Evolutionary conservation across 2,888 invertebrate genomes (phyloP).

Genomic region (Perithous albicinctus): DNA sequence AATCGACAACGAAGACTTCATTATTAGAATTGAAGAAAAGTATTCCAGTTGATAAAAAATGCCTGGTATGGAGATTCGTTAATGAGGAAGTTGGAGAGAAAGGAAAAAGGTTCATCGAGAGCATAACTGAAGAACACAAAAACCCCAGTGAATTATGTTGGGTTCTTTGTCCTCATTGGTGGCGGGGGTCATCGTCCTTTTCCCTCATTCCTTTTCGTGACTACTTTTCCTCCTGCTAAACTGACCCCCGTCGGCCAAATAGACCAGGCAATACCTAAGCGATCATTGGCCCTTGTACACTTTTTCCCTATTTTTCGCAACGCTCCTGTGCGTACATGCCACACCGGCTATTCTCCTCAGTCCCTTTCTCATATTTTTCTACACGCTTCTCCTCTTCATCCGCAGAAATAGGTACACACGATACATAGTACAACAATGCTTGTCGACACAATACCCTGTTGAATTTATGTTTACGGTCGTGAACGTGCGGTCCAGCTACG

Average conservation of each 20-base stretch:
- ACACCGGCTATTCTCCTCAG: slow-evolving; percentile 20
- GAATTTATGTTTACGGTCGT: slow-evolving; percentile 61
- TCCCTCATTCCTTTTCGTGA: slow-evolving; percentile 8
- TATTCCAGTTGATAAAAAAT: no score
- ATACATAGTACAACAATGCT: slow-evolving; percentile 55
- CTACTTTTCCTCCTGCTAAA: slow-evolving; percentile 33
- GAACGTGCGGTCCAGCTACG: slow-evolving; percentile 41
- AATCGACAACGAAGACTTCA: no score
- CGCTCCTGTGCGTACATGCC: slow-evolving; percentile 30
- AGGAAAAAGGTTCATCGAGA: background rate
- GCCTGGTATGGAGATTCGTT: no score
- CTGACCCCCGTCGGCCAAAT: slow-evolving; percentile 47
- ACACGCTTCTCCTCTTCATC: slow-evolving; percentile 10
- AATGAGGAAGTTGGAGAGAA: background rate
- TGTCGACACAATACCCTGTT: slow-evolving; percentile 61
- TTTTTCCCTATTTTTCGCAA: slow-evolving; percentile 49
- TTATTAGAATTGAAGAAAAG: no score
- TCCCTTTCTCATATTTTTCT: slow-evolving; percentile 20
- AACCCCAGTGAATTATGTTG: background rate
- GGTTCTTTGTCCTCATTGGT: slow-evolving; percentile 46
- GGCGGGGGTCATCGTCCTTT: slow-evolving; percentile 53
- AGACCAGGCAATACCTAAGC: slow-evolving; percentile 12
- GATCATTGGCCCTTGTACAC: slow-evolving; percentile 10
- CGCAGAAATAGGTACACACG: slow-evolving; percentile 43
- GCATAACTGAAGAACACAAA: background rate